Percentiles rank a stretch among this genome's conserved stretches.
phyloP scores from a whole-genome alignment of 92 coral and sea anemone genomes.

The Phenganax subtilis region DNA sequence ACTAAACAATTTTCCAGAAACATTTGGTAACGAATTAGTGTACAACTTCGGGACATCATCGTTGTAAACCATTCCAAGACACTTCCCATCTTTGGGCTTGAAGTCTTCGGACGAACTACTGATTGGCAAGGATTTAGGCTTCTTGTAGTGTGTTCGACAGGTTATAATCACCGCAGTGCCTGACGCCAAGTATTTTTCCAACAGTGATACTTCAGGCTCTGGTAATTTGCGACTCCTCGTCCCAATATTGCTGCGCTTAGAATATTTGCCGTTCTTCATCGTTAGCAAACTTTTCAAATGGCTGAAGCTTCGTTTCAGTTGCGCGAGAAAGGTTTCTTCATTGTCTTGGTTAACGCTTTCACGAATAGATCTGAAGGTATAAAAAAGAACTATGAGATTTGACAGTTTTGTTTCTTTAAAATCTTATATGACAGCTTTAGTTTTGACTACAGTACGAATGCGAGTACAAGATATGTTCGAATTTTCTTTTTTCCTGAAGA shows the following conservation, averaged over 20 bases:
- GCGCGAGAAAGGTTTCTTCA: neutral
- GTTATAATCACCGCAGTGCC: neutral
- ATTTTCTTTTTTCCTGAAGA: neutral
- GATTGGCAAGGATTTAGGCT: no score
- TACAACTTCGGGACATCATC: neutral
- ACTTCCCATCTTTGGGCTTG: neutral
- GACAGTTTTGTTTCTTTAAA: no score
- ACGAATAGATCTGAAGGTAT: neutral
- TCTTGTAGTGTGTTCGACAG: no score
- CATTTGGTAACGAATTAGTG: neutral
- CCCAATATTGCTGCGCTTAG: no score
- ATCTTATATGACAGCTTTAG: no score
- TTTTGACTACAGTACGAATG: neutral
- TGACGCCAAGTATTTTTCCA: neutral
- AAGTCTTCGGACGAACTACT: neutral
- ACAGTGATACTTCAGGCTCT: slow-evolving; percentile 1
- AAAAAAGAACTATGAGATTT: neutral
- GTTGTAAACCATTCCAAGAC: neutral
- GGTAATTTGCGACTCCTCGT: no score
- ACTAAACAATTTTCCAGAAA: neutral
- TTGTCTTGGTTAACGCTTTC: neutral
- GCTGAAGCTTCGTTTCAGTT: neutral
- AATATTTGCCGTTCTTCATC: neutral
- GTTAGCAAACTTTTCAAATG: neutral
- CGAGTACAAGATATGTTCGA: neutral